A percentile compares a stretch with the other conserved stretches of the same genome.
These are phyloP conservation scores for Acanthosepion pharaonis DNA, from an alignment of 2,888 invertebrate species.

Conservation along the genomic window DNA sequence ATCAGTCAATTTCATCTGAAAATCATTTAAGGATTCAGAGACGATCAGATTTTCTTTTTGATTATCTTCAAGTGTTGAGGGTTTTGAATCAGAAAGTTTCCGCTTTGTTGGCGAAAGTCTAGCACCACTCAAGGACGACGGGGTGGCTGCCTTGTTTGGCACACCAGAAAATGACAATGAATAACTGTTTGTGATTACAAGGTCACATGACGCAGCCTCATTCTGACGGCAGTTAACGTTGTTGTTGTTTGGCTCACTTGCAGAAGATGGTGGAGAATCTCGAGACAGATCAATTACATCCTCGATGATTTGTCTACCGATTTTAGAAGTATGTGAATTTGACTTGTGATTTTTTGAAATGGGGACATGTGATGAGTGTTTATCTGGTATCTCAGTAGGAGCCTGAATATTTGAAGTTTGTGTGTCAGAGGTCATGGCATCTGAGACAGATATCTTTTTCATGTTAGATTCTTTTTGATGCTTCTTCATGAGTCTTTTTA, in stretches of 20 bases:
- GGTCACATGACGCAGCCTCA: slow-evolving; percentile 25
- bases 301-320: neutral
- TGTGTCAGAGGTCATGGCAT: neutral
- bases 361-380: neutral
- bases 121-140: neutral
- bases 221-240: neutral
- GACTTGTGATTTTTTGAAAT: neutral
- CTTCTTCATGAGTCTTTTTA: slow-evolving; percentile 43
- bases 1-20: neutral
- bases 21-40: neutral
- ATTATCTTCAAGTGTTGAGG: neutral
- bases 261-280: neutral
- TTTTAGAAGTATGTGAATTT: neutral
- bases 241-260: neutral
- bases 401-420: neutral
- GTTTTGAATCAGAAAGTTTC: neutral
- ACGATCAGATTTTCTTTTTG: slow-evolving; percentile 23
- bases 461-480: slow-evolving; percentile 36
- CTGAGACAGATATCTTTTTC: neutral
- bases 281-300: slow-evolving; percentile 43
- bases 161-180: slow-evolving; percentile 44
- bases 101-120: slow-evolving; percentile 25
- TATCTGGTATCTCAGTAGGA: neutral
- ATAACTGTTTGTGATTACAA: slow-evolving; percentile 42
- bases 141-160: neutral